Evolutionary conservation across 2,797 vertebrate genomes (phyloP), one percentile per base, ranked within the genome.

Genomic region (Myotis pilosus): DNA sequence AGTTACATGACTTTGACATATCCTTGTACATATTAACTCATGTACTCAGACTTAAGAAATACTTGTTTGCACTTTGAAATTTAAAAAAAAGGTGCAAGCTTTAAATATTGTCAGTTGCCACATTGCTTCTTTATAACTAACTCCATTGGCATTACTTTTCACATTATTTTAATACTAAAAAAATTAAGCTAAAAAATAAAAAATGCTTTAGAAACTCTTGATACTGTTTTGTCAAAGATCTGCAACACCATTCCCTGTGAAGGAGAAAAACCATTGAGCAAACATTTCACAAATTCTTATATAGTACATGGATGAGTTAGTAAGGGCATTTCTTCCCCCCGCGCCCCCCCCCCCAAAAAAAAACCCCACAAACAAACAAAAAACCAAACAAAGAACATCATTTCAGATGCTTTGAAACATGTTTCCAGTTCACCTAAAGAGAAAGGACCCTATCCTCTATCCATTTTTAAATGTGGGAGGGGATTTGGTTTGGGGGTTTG

Each of bases 61-160:
- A 23, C 15, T 38, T 85, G 0, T 79, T 95, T 47, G 47, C 19
- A 85, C 91, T 95, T 64, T 95, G 96, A 97, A 97, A 96, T 91
- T 93, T 47, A 15, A 88, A 93, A 91, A 53, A 95, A 57, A 95
- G 20, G 57, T 94, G 89, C 94, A 93, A 33, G 76, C 93, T 94
- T 95, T 93, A 91, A 94, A 78, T 72, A 95, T 87, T 94, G 41
- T 96, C 92, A 93, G 41, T 84, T 87, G 71, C 4, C 17, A 25
- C 23, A 60, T 87, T 97, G 62, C 64, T 81, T 91, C 47, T 97
- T 94, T 95, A 92, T 94, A 97, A 44, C 96, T 90, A 49, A 96
- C 88, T 96, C 94, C 41, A 49, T 97, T 80, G 96, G 71, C 87
- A 66, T 98, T 95, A 60, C 94, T 98, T 98, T 95, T 96, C 57